phyloP scores from a whole-genome alignment of 2,888 invertebrate genomes.

The Leptinotarsa tumamoca region DNA sequence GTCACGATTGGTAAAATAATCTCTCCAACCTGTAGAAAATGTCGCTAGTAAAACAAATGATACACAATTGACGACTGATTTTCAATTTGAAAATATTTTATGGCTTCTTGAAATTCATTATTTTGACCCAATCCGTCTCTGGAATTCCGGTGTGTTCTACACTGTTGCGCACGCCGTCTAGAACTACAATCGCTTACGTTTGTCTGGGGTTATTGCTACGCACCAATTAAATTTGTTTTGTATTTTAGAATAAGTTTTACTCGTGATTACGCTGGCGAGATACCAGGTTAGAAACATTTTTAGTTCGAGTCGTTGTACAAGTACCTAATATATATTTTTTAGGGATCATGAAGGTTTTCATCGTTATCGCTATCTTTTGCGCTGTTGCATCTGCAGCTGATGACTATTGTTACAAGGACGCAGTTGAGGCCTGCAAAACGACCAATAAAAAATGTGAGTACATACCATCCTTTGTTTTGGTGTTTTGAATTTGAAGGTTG shows the following conservation, averaged over 20 bases:
- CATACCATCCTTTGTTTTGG: slow-evolving; percentile 32
- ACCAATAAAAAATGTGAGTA: slow-evolving; percentile 61
- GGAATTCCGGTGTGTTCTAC: slow-evolving; percentile 39
- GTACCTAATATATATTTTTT: slow-evolving; percentile 44
- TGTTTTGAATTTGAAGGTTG: not conserved
- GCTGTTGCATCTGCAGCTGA: slow-evolving; percentile 60
- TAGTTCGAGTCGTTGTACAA: slow-evolving; percentile 11
- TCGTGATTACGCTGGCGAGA: slow-evolving; percentile 68
- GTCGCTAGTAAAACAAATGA: too few species aligned
- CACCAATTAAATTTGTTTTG: slow-evolving; percentile 27
- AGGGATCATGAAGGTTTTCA: slow-evolving; percentile 73
- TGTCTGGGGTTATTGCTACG: slow-evolving; percentile 14
- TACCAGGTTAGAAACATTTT: slow-evolving; percentile 61
- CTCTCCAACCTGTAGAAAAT: too few species aligned
- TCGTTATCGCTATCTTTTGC: slow-evolving; percentile 67
- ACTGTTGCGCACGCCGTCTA: slow-evolving; percentile 46
- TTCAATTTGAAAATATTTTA: too few species aligned
- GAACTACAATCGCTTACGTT: slow-evolving; percentile 29
- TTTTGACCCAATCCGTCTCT: not conserved
- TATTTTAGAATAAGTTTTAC: slow-evolving; percentile 50
- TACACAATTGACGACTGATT: too few species aligned
- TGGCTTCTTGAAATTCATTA: too few species aligned
- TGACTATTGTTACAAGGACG: slow-evolving; percentile 74
- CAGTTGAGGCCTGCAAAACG: slow-evolving; percentile 69
- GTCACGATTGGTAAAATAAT: too few species aligned